Conservation (phyloP, 1,140 invertebrate species). For the Centruroides vittatus region DNA sequence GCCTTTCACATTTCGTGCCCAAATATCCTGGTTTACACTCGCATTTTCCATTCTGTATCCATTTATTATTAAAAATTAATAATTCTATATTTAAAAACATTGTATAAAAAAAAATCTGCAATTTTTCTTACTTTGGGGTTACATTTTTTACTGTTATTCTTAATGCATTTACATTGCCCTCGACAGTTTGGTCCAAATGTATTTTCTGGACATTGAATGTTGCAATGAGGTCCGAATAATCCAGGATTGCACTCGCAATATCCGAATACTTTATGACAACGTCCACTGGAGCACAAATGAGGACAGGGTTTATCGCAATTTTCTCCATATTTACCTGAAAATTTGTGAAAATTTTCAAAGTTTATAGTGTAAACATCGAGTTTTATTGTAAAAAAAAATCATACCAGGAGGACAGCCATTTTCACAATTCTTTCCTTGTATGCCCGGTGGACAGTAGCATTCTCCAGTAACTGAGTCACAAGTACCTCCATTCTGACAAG, state of each 20-base stretch:
- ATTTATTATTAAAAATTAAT: neutral
- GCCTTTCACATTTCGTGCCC: constrained; percentile 51
- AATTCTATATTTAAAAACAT: neutral
- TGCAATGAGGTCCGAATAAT: constrained; percentile 12
- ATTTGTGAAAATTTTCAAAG: neutral
- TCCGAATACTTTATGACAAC: constrained; percentile 9
- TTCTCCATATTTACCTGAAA: constrained; percentile 8
- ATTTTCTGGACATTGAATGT: constrained; percentile 27
- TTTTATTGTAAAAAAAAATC: neutral
- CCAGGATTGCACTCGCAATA: constrained; percentile 13
- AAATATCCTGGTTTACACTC: constrained; percentile 47
- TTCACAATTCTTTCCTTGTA: constrained; percentile 61
- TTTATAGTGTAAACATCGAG: neutral
- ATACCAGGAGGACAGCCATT: constrained; percentile 30
- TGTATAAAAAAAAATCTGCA: too few relatives aligned
- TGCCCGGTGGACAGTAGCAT: constrained; percentile 46
- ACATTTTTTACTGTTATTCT: constrained; percentile 13
- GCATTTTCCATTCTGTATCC: constrained; percentile 46
- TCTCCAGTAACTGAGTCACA: constrained; percentile 63
- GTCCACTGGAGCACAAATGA: constrained; percentile 9
- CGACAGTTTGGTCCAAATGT: constrained; percentile 44
- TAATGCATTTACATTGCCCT: constrained; percentile 57
- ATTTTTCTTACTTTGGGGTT: constrained; percentile 9
- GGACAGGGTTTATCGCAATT: constrained; percentile 29
- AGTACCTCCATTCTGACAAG: constrained; percentile 78